A percentile compares a stretch with the other conserved stretches of the same genome.
These are phyloP conservation scores for Pelobates cultripes DNA, from an alignment of 2,797 vertebrate species.

Conservation along the genomic window DNA sequence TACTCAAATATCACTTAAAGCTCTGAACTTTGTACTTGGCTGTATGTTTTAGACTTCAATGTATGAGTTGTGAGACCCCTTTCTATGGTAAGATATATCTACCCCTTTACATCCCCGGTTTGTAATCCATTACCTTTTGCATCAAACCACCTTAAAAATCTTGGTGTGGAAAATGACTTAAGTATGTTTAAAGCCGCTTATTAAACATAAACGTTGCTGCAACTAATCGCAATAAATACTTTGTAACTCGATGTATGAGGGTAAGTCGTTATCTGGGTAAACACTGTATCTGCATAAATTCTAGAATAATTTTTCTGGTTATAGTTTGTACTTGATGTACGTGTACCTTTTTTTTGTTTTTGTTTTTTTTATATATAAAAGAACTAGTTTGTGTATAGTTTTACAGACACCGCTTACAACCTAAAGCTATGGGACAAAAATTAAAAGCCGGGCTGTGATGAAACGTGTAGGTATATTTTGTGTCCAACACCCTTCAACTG, in stretches of 20 bases:
- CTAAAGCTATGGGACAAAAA: background rate
- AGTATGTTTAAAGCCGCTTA: background rate
- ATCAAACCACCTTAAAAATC: constrained; percentile 9
- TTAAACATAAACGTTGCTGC: constrained; percentile 31
- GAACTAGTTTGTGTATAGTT: constrained; percentile 1
- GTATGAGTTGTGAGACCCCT: background rate
- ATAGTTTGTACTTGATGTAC: background rate
- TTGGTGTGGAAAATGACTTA: background rate
- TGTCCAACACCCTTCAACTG: background rate
- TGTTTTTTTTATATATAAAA: background rate
- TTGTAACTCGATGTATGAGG: background rate
- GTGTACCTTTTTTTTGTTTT: background rate
- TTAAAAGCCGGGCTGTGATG: background rate
- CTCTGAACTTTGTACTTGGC: background rate
- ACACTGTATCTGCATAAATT: background rate
- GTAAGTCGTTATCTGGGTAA: background rate
- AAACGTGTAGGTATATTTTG: background rate
- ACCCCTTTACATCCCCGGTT: background rate
- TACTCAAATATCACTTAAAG: background rate
- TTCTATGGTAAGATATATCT: background rate
- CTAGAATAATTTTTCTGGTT: background rate
- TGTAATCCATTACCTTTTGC: background rate
- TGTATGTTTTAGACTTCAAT: background rate
- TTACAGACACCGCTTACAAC: background rate
- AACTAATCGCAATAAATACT: constrained; percentile 30